phyloP scores from a whole-genome alignment of 2,797 vertebrate genomes.

The Hozukius guyotensis region DNA sequence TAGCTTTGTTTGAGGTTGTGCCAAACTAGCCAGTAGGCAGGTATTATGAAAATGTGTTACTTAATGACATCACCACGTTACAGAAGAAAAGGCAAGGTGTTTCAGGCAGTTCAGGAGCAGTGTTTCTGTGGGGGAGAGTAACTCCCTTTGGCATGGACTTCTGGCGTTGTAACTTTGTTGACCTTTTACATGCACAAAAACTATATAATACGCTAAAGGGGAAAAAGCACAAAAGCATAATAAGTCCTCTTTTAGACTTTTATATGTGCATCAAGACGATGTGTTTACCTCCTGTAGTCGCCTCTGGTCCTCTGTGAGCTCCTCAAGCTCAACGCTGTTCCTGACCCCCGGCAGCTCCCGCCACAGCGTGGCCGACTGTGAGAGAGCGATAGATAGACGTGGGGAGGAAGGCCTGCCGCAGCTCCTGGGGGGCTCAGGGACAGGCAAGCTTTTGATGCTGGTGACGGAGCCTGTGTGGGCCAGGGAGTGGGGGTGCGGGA shows the following conservation, averaged over 20 bases:
- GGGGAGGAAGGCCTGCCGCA: slow-evolving; percentile 78
- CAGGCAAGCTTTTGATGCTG: slow-evolving; percentile 52
- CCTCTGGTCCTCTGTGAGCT: slow-evolving; percentile 88
- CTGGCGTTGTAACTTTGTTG: too few relatives aligned
- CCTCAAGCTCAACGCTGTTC: slow-evolving; percentile 83
- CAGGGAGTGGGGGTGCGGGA: slow-evolving; percentile 61
- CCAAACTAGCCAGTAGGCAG: too few relatives aligned
- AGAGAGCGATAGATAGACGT: slow-evolving; percentile 86
- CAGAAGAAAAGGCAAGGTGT: too few relatives aligned
- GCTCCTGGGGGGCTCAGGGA: slow-evolving; percentile 48
- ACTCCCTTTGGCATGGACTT: too few relatives aligned
- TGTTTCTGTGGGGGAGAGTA: too few relatives aligned
- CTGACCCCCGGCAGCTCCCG: slow-evolving; percentile 91
- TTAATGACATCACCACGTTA: too few relatives aligned
- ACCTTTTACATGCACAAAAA: too few relatives aligned
- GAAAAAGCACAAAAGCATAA: too few relatives aligned
- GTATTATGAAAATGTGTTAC: too few relatives aligned
- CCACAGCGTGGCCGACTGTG: slow-evolving; percentile 89
- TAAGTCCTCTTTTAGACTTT: background rate
- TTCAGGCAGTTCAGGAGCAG: too few relatives aligned
- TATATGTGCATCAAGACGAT: background rate
- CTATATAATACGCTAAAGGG: too few relatives aligned
- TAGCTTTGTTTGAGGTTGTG: too few relatives aligned
- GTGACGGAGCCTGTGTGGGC: slow-evolving; percentile 43
- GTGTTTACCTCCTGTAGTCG: slow-evolving; percentile 93